Conservation (phyloP, 2,797 vertebrate species). For the Pseudopleuronectes americanus region DNA sequence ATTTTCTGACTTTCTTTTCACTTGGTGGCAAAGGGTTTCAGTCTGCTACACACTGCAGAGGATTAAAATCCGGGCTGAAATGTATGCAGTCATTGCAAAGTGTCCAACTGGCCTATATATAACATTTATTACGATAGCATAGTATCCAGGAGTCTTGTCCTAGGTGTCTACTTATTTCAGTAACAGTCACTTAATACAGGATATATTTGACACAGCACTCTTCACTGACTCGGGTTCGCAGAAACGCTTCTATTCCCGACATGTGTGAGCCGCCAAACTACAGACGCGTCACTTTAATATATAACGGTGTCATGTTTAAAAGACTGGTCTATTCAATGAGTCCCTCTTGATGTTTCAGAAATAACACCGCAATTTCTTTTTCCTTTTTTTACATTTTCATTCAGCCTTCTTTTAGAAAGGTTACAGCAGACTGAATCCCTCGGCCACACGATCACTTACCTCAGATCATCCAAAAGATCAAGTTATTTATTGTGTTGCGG, state of each 20-base stretch:
- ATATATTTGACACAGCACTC: no score
- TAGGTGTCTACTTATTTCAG: no score
- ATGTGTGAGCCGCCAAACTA: slow-evolving; percentile 13
- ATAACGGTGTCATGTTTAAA: slow-evolving; percentile 16
- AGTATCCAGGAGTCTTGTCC: no score
- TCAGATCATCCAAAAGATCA: slow-evolving; percentile 82
- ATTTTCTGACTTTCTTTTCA: slow-evolving; percentile 60
- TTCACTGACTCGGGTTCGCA: slow-evolving; percentile 8
- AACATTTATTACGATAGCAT: no score
- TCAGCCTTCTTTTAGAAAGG: slow-evolving; percentile 14
- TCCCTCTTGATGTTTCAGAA: not conserved
- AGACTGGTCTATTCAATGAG: slow-evolving; percentile 4
- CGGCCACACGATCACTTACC: slow-evolving; percentile 93
- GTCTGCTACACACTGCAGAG: slow-evolving; percentile 63
- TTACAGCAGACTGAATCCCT: slow-evolving; percentile 87
- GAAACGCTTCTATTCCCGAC: slow-evolving; percentile 32
- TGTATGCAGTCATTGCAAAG: no score
- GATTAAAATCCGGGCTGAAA: slow-evolving; percentile 12
- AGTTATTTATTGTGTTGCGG: slow-evolving; percentile 69
- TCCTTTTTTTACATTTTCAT: no score
- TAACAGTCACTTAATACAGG: no score
- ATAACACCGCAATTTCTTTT: not conserved
- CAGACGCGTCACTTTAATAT: slow-evolving; percentile 36
- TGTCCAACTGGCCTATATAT: no score
- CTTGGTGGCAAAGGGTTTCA: slow-evolving; percentile 75